These are phyloP conservation scores for Lophotis ruficrista DNA, from an alignment of 2,113 vertebrate species.

Conservation along the genomic window DNA sequence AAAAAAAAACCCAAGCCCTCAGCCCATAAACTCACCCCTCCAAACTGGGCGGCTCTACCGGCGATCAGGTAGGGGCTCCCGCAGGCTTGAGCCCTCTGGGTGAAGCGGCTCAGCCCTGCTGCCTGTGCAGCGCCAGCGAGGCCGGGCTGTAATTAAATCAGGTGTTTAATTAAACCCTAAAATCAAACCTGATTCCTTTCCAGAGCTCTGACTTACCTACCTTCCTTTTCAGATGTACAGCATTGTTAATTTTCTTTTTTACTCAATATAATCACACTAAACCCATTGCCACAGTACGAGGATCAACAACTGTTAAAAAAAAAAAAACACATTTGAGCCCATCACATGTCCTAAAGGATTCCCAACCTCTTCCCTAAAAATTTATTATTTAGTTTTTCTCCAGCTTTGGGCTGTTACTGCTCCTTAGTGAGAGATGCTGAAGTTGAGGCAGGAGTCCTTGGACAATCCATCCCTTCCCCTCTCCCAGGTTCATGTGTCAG, in stretches of 20 bases:
- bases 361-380: neutral
- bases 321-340: neutral
- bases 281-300: too few species aligned
- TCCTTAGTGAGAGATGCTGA: accelerated
- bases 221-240: too few species aligned
- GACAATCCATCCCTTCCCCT: neutral
- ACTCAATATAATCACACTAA: neutral
- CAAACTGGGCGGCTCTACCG: too few species aligned
- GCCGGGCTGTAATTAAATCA: accelerated
- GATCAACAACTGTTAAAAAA: neutral
- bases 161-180: neutral
- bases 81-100: neutral
- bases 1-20: accelerated
- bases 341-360: neutral
- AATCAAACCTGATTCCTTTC: neutral
- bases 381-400: neutral
- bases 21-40: accelerated
- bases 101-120: accelerated
- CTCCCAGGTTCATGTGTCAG: too few species aligned
- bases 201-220: neutral
- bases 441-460: neutral
- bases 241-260: neutral
- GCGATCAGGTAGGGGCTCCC: accelerated
- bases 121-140: accelerated
- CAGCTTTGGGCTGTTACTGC: accelerated